phyloP scores from a whole-genome alignment of 2,888 invertebrate genomes.

The Pyralis farinalis region DNA sequence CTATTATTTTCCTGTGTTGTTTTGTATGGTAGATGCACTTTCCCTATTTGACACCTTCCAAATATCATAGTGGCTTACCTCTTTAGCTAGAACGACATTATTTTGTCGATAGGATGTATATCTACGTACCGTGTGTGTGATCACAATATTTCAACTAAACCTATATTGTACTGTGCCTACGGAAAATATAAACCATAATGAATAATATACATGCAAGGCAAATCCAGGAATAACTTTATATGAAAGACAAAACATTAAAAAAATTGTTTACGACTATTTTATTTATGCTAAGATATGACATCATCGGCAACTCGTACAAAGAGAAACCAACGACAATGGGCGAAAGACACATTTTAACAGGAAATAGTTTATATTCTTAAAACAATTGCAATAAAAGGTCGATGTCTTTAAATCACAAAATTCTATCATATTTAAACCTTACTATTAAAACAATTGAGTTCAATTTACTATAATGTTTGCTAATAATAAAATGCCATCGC shows the following conservation, averaged over 20 bases:
- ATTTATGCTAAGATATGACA: slow-evolving; percentile 51
- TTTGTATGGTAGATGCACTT: too few relatives aligned
- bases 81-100: too few relatives aligned
- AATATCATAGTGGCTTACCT: too few relatives aligned
- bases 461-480: slow-evolving; percentile 18
- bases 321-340: slow-evolving; percentile 60
- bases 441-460: slow-evolving; percentile 16
- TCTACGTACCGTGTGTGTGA: too few relatives aligned
- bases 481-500: slow-evolving; percentile 16
- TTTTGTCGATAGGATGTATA: too few relatives aligned
- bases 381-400: slow-evolving; percentile 63
- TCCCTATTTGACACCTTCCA: too few relatives aligned
- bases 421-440: slow-evolving; percentile 27
- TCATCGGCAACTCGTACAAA: slow-evolving; percentile 49
- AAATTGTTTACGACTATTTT: slow-evolving; percentile 40
- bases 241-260: slow-evolving; percentile 29
- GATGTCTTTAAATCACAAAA: slow-evolving; percentile 23
- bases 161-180: too few relatives aligned
- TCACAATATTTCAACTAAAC: too few relatives aligned
- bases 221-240: too few relatives aligned
- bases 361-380: slow-evolving; percentile 74
- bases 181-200: too few relatives aligned
- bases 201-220: too few relatives aligned
- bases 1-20: too few relatives aligned
- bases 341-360: slow-evolving; percentile 62